Evolutionary conservation across 2,113 vertebrate genomes (phyloP).

Genomic region (Stegastes partitus): DNA sequence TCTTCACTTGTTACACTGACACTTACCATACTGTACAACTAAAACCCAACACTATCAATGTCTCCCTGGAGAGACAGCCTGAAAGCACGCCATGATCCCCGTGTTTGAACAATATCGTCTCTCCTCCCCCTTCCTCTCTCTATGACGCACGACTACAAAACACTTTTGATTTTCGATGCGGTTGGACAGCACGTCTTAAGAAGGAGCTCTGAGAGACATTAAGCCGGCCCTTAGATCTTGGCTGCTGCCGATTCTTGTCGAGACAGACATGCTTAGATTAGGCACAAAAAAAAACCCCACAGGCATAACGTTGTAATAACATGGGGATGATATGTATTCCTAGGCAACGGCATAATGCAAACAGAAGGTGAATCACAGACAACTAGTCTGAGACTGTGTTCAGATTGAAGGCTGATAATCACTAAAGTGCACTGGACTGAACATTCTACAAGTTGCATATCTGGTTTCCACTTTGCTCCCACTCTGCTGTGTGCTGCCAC

Average conservation of each 20-base stretch:
- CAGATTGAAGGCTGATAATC: conserved; percentile 23
- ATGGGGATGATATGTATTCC: not conserved
- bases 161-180: not conserved
- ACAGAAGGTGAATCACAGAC: conserved; percentile 7
- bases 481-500: not conserved
- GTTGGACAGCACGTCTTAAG: not conserved
- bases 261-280: conserved; percentile 13
- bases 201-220: conserved; percentile 2
- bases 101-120: not conserved
- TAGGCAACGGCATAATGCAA: conserved; percentile 4
- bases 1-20: not conserved
- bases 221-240: not conserved
- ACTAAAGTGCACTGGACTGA: not conserved
- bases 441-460: conserved; percentile 9
- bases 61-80: not conserved
- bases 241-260: not conserved
- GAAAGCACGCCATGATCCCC: not conserved
- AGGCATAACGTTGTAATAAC: not conserved
- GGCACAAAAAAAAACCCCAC: not conserved
- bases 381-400: not conserved
- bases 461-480: conserved; percentile 7
- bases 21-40: not conserved
- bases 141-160: not conserved
- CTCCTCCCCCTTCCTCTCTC: not conserved
- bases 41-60: not conserved